phyloP scores from a whole-genome alignment of 2,888 invertebrate genomes.

The Drosophila suboccidentalis region DNA sequence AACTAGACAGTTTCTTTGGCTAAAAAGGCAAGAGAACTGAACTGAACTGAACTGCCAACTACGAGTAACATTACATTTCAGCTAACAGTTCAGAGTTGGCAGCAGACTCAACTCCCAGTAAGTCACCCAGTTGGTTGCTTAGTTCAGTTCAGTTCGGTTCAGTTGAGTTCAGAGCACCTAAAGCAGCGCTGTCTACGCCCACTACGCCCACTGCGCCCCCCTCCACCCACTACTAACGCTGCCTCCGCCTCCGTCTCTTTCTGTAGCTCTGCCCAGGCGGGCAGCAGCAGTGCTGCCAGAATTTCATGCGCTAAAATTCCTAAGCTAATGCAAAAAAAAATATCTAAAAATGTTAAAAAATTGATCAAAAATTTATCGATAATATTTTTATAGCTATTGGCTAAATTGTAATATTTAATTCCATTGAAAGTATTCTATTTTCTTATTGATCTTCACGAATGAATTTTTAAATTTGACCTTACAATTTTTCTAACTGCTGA shows the following conservation, averaged over 20 bases:
- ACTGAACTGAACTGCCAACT: slow-evolving; percentile 8
- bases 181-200: slow-evolving; percentile 50
- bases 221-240: slow-evolving; percentile 3
- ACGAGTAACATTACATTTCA: slow-evolving; percentile 5
- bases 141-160: slow-evolving; percentile 54
- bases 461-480: no score
- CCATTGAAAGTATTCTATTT: no score
- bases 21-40: slow-evolving; percentile 30
- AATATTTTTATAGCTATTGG: no score
- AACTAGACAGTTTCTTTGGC: slow-evolving; percentile 47
- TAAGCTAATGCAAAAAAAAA: neutral
- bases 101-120: slow-evolving; percentile 37
- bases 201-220: slow-evolving; percentile 11
- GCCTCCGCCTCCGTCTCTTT: slow-evolving; percentile 2
- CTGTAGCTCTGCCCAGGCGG: slow-evolving; percentile 2
- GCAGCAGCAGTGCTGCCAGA: slow-evolving; percentile 3
- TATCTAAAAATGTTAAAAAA: neutral
- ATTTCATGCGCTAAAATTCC: neutral
- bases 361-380: no score
- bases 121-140: slow-evolving; percentile 56
- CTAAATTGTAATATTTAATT: no score
- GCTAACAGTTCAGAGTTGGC: slow-evolving; percentile 20
- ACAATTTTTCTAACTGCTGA: no score
- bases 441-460: no score
- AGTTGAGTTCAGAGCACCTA: slow-evolving; percentile 72